Evolutionary conservation across 2,113 vertebrate genomes (phyloP).

Genomic region (Chaetodon trifascialis): DNA sequence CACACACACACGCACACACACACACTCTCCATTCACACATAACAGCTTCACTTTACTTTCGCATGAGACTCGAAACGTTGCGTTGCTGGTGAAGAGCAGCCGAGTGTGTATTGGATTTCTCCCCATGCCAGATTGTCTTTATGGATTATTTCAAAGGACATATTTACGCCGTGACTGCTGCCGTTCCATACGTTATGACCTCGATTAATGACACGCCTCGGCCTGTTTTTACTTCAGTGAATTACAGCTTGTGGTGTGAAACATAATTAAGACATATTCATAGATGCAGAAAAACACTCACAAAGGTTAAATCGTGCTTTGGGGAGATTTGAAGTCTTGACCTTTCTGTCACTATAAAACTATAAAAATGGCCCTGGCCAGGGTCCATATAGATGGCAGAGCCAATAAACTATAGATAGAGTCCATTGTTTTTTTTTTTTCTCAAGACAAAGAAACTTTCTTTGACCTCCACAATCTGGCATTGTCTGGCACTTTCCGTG

Average conservation of each 20-base stretch:
- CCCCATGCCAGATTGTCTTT: constrained; percentile 10
- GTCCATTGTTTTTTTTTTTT: constrained; percentile 50
- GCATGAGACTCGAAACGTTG: not conserved
- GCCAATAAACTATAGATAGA: constrained; percentile 50
- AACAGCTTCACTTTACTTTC: not conserved
- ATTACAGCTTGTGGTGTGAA: not conserved
- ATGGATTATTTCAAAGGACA: constrained; percentile 60
- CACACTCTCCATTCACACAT: not conserved
- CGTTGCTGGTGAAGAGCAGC: not conserved
- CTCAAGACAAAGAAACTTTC: constrained; percentile 66
- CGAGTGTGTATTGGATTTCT: constrained; percentile 20
- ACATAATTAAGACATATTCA: not conserved
- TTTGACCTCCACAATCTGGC: constrained; percentile 60
- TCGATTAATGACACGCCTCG: not conserved
- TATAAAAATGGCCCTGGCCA: constrained; percentile 24
- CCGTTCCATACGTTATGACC: not conserved
- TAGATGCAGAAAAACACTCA: not conserved
- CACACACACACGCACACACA: constrained; percentile 4
- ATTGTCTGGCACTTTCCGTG: constrained; percentile 68
- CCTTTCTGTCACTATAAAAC: constrained; percentile 25
- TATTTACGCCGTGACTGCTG: constrained; percentile 21
- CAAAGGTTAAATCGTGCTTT: not conserved
- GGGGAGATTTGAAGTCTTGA: constrained; percentile 18
- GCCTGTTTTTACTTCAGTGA: not conserved
- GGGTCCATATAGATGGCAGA: constrained; percentile 7